Conservation (phyloP, 2,113 vertebrate species). For the Lepisosteus osseus region DNA sequence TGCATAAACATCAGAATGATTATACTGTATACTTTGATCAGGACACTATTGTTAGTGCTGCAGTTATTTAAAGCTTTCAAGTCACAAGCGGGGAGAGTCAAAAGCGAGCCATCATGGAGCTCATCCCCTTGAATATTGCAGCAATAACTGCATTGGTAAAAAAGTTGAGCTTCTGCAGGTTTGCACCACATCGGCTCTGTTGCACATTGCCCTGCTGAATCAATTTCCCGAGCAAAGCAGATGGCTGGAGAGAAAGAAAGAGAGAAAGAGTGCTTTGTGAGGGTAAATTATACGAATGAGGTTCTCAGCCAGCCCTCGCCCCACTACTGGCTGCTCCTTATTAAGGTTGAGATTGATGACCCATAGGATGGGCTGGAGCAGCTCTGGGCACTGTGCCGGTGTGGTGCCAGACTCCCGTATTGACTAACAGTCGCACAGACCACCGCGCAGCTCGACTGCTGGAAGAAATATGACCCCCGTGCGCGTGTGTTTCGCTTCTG, state of each 20-base stretch:
- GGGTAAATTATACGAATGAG: conserved; percentile 28
- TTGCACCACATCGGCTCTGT: no score
- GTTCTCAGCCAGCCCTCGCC: conserved; percentile 14
- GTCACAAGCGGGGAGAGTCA: no score
- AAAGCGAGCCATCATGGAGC: conserved; percentile 29
- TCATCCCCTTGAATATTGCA: background rate
- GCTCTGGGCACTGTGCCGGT: conserved; percentile 23
- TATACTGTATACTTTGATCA: no score
- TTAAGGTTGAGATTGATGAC: conserved; percentile 49
- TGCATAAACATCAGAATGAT: no score
- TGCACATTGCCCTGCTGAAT: no score
- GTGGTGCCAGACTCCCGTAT: conserved; percentile 34
- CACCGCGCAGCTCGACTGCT: background rate
- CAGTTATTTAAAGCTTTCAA: no score
- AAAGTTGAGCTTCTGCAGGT: no score
- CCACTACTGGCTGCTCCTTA: conserved; percentile 22
- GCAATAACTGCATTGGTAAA: no score
- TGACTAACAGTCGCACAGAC: conserved; percentile 31
- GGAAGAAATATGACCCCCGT: conserved; percentile 16
- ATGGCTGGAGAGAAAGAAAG: conserved; percentile 28
- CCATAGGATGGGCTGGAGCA: conserved; percentile 11
- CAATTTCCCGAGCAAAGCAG: background rate
- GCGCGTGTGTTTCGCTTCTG: conserved; percentile 14
- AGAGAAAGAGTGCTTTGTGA: conserved; percentile 37
- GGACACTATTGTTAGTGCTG: no score